Evolutionary conservation across 2,797 vertebrate species (phyloP).

Genomic region (Hydrocynus forskahlii): DNA sequence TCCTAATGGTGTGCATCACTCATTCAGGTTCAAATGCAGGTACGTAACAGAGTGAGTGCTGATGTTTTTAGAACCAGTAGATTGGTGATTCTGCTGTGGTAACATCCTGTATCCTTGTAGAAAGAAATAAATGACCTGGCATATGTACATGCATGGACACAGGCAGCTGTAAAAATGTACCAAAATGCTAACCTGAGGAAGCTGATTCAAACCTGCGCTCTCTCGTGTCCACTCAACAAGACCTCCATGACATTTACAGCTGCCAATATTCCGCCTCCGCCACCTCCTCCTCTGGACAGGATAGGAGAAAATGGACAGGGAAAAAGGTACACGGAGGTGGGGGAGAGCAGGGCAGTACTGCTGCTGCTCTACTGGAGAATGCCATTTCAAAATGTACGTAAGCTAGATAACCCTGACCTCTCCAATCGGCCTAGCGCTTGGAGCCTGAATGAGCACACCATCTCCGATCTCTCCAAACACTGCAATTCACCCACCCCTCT

Average conservation of each 20-base stretch:
- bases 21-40: conserved; percentile 9
- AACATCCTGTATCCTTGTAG: background rate
- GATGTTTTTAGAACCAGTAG: background rate
- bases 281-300: conserved; percentile 23
- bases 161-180: conserved; percentile 2
- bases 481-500: conserved; percentile 18
- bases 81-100: background rate
- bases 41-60: background rate
- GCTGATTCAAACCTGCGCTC: background rate
- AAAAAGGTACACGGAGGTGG: conserved; percentile 13
- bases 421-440: conserved; percentile 9
- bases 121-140: background rate
- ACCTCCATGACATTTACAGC: conserved; percentile 44
- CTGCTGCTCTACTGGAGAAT: conserved; percentile 37
- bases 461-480: conserved; percentile 37
- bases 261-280: conserved; percentile 34
- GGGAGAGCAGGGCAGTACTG: conserved; percentile 3
- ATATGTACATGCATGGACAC: background rate
- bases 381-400: conserved; percentile 29
- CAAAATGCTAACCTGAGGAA: conserved; percentile 16
- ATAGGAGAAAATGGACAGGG: conserved; percentile 9
- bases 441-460: conserved; percentile 16
- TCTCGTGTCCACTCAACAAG: conserved; percentile 24
- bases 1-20: background rate
- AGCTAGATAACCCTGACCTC: conserved; percentile 35